A percentile compares a stretch with the other conserved stretches of the same genome.
phyloP scores from a whole-genome alignment of 1,140 invertebrate genomes.

The Pseudobourletiella spinata region DNA sequence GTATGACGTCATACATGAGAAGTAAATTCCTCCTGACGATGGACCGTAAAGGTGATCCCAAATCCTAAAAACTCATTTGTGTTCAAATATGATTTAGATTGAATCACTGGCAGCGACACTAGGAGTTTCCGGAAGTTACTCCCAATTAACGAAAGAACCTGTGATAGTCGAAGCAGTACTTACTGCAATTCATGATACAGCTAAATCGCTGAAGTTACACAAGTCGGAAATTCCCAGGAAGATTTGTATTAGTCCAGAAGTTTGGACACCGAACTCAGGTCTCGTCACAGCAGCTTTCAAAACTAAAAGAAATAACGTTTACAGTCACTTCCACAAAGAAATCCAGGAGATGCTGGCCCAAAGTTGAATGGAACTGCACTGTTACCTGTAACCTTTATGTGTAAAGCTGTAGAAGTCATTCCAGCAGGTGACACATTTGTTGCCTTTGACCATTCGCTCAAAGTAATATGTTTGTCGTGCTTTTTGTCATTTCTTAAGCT shows the following conservation, averaged over 20 bases:
- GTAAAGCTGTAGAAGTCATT: too few species aligned
- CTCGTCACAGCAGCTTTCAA: conserved; percentile 35
- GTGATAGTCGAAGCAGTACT: conserved; percentile 66
- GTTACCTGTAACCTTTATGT: not conserved
- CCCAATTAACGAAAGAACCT: conserved; percentile 62
- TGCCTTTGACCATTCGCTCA: too few species aligned
- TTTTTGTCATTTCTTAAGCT: too few species aligned
- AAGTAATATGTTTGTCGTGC: too few species aligned
- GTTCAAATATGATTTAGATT: too few species aligned
- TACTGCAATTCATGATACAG: conserved; percentile 63
- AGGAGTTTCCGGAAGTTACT: too few species aligned
- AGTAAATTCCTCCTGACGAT: too few species aligned
- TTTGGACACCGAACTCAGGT: conserved; percentile 30
- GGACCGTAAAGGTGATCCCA: too few species aligned
- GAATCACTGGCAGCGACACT: conserved; percentile 56
- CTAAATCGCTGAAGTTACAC: conserved; percentile 42
- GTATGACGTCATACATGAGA: conserved; percentile 9
- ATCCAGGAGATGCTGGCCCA: conserved; percentile 13
- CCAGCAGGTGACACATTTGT: too few species aligned
- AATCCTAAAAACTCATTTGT: too few species aligned
- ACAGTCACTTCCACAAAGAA: conserved; percentile 27
- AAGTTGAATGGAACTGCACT: too few species aligned
- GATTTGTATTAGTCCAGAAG: conserved; percentile 21
- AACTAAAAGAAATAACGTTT: conserved; percentile 32
- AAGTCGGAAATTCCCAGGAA: conserved; percentile 30